Evolutionary conservation across 2,113 vertebrate species (phyloP), one percentile per base, ranked within the genome.

Genomic region (Triplophysa tibetana): DNA sequence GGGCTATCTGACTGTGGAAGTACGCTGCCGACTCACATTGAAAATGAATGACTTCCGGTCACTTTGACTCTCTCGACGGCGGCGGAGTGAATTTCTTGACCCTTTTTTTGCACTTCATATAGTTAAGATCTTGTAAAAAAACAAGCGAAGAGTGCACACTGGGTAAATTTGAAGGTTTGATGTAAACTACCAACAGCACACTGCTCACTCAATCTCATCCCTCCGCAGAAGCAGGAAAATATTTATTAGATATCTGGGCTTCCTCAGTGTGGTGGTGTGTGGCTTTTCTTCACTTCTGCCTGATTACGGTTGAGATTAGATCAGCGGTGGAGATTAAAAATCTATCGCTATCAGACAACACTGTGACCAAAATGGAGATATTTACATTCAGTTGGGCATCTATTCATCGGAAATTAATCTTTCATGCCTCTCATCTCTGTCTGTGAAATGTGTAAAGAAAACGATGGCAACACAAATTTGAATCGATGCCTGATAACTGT

Each of bases 321-420:
- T 70, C 8, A 70, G 50, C 4, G 16, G 3, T 52, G 50, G 16
- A 16, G 45, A 70, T 70, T 17, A 14, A 52, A 52, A 19, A 29
- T 67, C 38, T 67, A 52, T 52, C 17, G 4, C 65, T 43, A 67
- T 70, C 43, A 70, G 16, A 70, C 8, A 52, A 50, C 45, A 70
- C 17, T 6, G 14, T 1, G 8, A 52, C 16, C 2, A 52, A 70
- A 26, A 52, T 24, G 10, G 17, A 70, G 19, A 4, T 21, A n/a
- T 67, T 67, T 45, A 68, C 66, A 48, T 68, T 68, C 43, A 48
- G 12, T 45, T 21, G 41, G 43, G 14, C 50, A 16, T 69, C 13
- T 52, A 16, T 10, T 70, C 23, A 70, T 70, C 23, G 8, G 67
- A 52, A 52, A 26, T 2, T 1, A 69, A 23, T 26, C 23, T 45